Conservation (phyloP, 2,113 vertebrate species). For the Bos javanicus region DNA sequence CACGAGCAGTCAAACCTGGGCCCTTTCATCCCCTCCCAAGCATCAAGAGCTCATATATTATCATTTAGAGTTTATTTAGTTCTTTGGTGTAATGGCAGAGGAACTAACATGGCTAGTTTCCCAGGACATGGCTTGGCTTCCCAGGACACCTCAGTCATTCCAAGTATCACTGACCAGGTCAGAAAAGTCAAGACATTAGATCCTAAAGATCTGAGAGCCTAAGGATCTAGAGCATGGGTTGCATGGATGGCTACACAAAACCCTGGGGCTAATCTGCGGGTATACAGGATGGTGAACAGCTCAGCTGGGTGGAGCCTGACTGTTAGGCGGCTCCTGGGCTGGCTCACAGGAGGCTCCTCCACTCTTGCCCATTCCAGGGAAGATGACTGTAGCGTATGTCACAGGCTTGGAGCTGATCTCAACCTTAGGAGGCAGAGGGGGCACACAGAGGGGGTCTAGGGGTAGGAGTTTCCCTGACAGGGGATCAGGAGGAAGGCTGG, state of each 20-base stretch:
- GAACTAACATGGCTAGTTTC: not conserved
- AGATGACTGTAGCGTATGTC: slow-evolving; percentile 62
- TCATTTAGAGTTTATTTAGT: slow-evolving; percentile 59
- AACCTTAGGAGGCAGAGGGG: slow-evolving; percentile 45
- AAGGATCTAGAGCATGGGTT: not conserved
- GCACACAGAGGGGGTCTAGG: not conserved
- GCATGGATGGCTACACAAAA: not conserved
- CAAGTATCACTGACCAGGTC: not conserved
- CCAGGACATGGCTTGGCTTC: not conserved
- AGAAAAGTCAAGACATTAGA: not conserved
- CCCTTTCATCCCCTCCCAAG: not conserved
- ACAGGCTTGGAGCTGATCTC: slow-evolving; percentile 9
- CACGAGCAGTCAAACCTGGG: not conserved
- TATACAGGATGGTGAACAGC: not conserved
- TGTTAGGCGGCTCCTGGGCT: not conserved
- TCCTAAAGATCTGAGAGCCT: not conserved
- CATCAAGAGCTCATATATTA: not conserved
- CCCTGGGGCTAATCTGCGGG: too few species aligned
- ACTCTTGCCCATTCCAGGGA: not conserved
- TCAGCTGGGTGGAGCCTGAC: slow-evolving; percentile 9
- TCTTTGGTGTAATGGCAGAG: not conserved
- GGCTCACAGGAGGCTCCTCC: not conserved
- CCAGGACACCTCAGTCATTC: not conserved
- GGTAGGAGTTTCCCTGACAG: not conserved
- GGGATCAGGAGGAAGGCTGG: not conserved